Percentiles rank a stretch among this genome's conserved stretches.
Evolutionary conservation across 2,797 vertebrate species (phyloP).

Genomic region (Manis javanica): DNA sequence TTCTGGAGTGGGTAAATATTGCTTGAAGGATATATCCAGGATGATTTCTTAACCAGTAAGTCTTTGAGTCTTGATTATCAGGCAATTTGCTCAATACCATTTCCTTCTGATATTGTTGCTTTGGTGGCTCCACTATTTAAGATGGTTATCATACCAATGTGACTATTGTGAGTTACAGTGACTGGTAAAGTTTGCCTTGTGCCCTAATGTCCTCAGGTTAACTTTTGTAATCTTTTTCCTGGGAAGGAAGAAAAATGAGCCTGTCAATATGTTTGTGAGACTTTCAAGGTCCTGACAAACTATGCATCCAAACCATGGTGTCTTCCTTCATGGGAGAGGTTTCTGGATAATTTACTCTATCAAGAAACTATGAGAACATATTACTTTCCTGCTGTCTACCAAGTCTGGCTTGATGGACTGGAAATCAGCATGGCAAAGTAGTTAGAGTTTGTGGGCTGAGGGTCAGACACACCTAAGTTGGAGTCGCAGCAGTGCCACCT

Average conservation of each 20-base stretch:
- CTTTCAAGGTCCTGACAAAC: neutral
- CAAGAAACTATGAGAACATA: neutral
- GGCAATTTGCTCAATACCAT: neutral
- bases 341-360: neutral
- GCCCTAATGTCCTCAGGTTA: neutral
- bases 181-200: neutral
- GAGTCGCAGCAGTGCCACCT: neutral
- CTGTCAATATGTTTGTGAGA: neutral
- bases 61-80: neutral
- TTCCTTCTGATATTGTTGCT: neutral
- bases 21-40: neutral
- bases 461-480: neutral
- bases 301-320: neutral
- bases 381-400: neutral
- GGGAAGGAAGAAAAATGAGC: neutral
- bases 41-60: neutral
- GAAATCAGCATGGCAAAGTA: neutral
- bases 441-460: neutral
- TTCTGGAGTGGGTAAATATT: neutral
- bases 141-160: neutral
- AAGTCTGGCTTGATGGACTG: neutral
- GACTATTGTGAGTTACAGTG: neutral
- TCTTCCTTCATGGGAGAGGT: neutral
- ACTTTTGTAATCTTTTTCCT: neutral
- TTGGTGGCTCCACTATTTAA: neutral